These are phyloP conservation scores for Pterocles gutturalis DNA, from an alignment of 2,113 vertebrate genomes.

Conservation along the genomic window DNA sequence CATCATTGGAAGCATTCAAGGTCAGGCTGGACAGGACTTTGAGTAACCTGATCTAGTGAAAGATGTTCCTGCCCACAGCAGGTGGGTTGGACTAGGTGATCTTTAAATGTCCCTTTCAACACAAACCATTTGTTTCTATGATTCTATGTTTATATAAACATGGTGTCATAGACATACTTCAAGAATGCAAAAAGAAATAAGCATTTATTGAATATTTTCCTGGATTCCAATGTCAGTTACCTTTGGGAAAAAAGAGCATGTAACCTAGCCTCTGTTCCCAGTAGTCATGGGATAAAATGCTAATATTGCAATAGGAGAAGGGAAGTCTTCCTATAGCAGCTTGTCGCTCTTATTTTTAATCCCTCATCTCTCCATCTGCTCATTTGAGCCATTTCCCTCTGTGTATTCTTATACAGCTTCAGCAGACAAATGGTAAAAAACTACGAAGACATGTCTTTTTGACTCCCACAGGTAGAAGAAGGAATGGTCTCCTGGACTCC, in stretches of 20 bases:
- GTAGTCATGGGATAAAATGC: neutral
- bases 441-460: neutral
- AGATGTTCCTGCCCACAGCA: no score
- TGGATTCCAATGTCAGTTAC: neutral
- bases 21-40: no score
- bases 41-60: no score
- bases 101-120: no score
- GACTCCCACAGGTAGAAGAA: neutral
- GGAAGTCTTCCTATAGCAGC: neutral
- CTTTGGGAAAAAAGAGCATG: neutral
- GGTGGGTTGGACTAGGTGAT: no score
- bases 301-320: neutral
- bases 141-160: neutral
- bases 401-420: neutral
- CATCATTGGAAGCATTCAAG: no score
- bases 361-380: neutral
- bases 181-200: neutral
- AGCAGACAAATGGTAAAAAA: neutral
- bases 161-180: neutral
- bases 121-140: no score
- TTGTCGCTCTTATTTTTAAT: neutral
- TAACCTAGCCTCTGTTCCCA: neutral
- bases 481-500: neutral
- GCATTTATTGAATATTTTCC: neutral
- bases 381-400: neutral